Percentiles rank a stretch among this genome's conserved stretches.
These are phyloP conservation scores for human (Homo sapiens) DNA, from an alignment of 2,113 vertebrate species.

Conservation along the genomic window DNA sequence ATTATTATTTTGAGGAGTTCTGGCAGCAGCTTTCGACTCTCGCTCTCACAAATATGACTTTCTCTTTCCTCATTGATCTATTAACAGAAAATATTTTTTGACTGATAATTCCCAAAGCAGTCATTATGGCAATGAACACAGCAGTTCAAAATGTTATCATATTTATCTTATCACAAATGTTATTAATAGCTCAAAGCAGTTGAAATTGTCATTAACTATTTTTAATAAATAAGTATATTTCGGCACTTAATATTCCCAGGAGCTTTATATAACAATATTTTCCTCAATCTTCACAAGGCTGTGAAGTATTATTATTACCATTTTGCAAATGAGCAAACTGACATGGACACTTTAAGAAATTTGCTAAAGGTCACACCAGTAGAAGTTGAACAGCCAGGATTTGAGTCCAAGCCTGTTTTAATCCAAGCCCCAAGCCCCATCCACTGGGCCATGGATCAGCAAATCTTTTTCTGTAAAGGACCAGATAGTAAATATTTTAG, in stretches of 20 bases:
- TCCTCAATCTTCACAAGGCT: background rate
- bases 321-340: background rate
- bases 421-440: background rate
- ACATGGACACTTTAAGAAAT: background rate
- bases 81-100: slow-evolving; percentile 39
- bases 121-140: background rate
- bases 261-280: background rate
- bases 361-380: background rate
- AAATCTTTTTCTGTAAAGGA: background rate
- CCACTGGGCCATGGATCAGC: background rate
- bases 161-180: slow-evolving; percentile 30
- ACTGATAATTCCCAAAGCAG: background rate
- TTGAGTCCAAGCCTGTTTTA: background rate
- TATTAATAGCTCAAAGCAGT: slow-evolving; percentile 4
- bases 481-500: background rate
- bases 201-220: slow-evolving; percentile 25
- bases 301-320: background rate
- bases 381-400: background rate
- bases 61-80: slow-evolving; percentile 9
- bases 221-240: slow-evolving; percentile 17
- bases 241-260: background rate
- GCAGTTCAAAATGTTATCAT: background rate
- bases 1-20: background rate
- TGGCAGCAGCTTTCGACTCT: background rate
- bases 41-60: background rate